Evolutionary conservation across 1,140 invertebrate species (phyloP), one percentile per base, ranked within the genome.

Genomic region (Drosophila suzukii): DNA sequence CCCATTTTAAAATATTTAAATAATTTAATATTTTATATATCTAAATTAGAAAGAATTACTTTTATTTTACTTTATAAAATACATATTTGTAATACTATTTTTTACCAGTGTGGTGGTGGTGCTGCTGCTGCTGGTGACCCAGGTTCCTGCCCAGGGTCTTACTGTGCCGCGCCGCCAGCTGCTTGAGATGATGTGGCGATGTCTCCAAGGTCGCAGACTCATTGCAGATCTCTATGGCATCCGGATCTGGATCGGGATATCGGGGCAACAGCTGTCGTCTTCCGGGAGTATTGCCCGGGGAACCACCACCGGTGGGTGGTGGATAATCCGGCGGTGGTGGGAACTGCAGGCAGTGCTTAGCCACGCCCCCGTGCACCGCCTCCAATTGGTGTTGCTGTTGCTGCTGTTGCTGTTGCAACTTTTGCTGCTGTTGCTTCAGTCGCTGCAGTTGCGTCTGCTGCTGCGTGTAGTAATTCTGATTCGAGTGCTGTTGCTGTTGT

Each of bases 181-280:
- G 78, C 71, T 84, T 79, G 63, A 76, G 76, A 34, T 75, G 75
- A 7, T 84, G 60, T 6, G 76, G 75, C 20, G 75, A 78, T 8
- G 55, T 36, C 36, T 82, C 72, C 60, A 90, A 63, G 3, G 47
- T 43, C 10, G 65, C 17, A 41, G 30, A 11, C 10, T 73, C 81
- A 66, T 81, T 91, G 75, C 91, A 92, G 3, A 92, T 75, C 46
- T 92, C 91, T 8, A 92, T 92, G 60, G 91, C 89, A 62, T 92
- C 89, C 27, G 85, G 86, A 77, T 92, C 91, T 12, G 90, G 74
- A 38, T 91, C 88, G 4, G 90, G 90, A 65, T 91, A 91, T 3
- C 90, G 70, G 12, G 90, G 90, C 79, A 79, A 13, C 17, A 70
- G 55, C 43, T 81, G 71, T 12, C 77, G 41, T 39, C 53, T 47